Evolutionary conservation across 2,797 vertebrate genomes (phyloP), one percentile per base, ranked within the genome.

Genomic region (Mustela erminea): DNA sequence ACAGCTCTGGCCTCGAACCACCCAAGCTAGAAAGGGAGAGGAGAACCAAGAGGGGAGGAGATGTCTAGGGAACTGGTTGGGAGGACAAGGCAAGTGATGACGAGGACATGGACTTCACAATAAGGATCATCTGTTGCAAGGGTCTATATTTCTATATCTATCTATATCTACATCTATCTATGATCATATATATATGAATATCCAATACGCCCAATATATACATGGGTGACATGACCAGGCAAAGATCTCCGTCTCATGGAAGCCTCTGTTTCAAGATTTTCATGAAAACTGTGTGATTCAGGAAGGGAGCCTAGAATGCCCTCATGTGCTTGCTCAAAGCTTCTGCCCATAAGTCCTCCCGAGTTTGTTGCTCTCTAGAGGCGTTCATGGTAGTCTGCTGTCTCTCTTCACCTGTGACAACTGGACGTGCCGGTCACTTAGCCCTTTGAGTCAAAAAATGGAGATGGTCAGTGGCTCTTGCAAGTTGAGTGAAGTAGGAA

Each of bases 341-440:
- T 35, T 32, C 27, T 0, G 2, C 13, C 9, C 13, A 3, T 1
- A 1, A 2, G 13, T 43, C 77, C 64, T n/a, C 9, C 56, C 13
- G 14, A 77, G 58, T 66, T 29, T 14, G 7, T 7, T 0, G 0
- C 15, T 62, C 64, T 89, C 49, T 18, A 13, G 12, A 94, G 85
- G 58, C 2, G 0, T 58, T 43, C 68, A 1, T 0, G 8, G 43
- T 68, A 18, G 21, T 35, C 49, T 56, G 18, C 21, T 14, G 18
- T 82, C 56, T 70, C 25, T 35, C 46, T 84, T 41, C 66, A 1
- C 21, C 18, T 92, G n/a, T 15, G 66, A 56, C 62, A 0, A 23
- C 27, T 58, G 17, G 27, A 21, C 27, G 7, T 38, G 20, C 38
- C 18, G 7, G 35, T 23, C 58, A 60, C 32, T 74, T 54, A 60